Percentiles rank a stretch among this genome's conserved stretches.
Evolutionary conservation across 2,888 invertebrate genomes (phyloP).

Genomic region (Agrilus cyanescens): DNA sequence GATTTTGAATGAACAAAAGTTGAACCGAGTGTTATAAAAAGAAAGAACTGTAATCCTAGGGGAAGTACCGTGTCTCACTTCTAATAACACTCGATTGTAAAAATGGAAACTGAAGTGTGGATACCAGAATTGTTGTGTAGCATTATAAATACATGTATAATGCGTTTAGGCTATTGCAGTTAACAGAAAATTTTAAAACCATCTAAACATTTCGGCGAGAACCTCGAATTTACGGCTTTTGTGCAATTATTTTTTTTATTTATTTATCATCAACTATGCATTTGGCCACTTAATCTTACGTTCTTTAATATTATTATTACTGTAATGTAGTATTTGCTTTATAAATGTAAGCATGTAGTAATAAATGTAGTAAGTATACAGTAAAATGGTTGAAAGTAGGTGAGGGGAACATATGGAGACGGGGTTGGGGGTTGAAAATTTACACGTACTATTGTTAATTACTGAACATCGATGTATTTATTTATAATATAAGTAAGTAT

Average conservation of each 20-base stretch:
- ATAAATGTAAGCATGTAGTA: too few relatives aligned
- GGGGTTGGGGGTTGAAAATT: too few relatives aligned
- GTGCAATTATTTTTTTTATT: constrained; percentile 19
- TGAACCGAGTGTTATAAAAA: constrained; percentile 1
- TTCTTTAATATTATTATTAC: constrained; percentile 1
- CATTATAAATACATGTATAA: constrained; percentile 24
- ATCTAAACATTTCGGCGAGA: neutral
- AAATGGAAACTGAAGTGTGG: constrained; percentile 33
- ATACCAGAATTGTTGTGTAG: constrained; percentile 36
- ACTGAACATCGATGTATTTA: too few relatives aligned
- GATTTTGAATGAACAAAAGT: too few relatives aligned
- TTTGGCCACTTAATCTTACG: constrained; percentile 1
- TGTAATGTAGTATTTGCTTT: too few relatives aligned
- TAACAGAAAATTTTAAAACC: constrained; percentile 25
- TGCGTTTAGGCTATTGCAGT: constrained; percentile 38
- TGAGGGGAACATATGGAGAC: too few relatives aligned
- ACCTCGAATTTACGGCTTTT: constrained; percentile 14
- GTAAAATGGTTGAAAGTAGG: too few relatives aligned
- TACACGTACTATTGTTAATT: too few relatives aligned
- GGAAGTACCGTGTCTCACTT: neutral
- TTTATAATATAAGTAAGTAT: too few relatives aligned
- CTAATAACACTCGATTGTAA: constrained; percentile 5
- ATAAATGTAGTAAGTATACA: too few relatives aligned
- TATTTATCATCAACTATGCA: constrained; percentile 12
- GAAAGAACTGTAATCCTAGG: too few relatives aligned